phyloP scores from a whole-genome alignment of 2,888 invertebrate genomes.

The Yponomeuta plumbellus region DNA sequence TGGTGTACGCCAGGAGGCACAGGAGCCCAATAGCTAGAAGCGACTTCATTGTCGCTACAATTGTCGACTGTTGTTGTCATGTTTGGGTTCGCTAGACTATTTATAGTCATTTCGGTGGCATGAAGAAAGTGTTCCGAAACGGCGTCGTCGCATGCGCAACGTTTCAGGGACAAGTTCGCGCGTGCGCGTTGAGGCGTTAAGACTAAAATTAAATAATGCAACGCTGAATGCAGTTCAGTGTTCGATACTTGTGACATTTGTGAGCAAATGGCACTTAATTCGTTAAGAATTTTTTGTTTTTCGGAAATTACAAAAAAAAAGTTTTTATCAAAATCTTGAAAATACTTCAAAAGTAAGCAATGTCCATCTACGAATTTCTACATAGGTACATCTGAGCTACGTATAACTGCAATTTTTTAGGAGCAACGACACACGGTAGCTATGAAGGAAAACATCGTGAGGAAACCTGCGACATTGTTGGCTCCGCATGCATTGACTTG shows the following conservation, averaged over 20 bases:
- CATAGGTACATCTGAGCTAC: no score
- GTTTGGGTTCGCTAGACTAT: conserved; percentile 42
- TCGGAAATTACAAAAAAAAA: no score
- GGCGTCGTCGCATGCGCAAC: conserved; percentile 35
- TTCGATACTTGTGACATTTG: background rate
- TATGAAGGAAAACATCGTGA: no score
- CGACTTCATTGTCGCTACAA: conserved; percentile 51
- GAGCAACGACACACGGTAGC: no score
- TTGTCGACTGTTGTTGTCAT: conserved; percentile 36
- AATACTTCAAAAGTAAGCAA: no score
- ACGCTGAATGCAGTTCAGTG: background rate
- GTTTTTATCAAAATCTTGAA: no score
- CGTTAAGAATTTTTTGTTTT: no score
- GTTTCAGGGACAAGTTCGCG: conserved; percentile 32
- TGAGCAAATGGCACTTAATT: background rate
- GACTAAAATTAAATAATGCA: background rate
- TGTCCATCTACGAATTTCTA: no score
- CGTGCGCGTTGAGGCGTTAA: background rate
- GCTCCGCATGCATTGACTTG: no score
- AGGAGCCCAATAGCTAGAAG: conserved; percentile 52
- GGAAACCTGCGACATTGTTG: no score
- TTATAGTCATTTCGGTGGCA: conserved; percentile 53
- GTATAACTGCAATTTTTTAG: no score
- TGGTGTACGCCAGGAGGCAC: conserved; percentile 49
- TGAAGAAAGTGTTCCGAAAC: conserved; percentile 65